Evolutionary conservation across 2,113 vertebrate genomes (phyloP), one percentile per base, ranked within the genome.

Genomic region (Phylloscopus trochiloides): DNA sequence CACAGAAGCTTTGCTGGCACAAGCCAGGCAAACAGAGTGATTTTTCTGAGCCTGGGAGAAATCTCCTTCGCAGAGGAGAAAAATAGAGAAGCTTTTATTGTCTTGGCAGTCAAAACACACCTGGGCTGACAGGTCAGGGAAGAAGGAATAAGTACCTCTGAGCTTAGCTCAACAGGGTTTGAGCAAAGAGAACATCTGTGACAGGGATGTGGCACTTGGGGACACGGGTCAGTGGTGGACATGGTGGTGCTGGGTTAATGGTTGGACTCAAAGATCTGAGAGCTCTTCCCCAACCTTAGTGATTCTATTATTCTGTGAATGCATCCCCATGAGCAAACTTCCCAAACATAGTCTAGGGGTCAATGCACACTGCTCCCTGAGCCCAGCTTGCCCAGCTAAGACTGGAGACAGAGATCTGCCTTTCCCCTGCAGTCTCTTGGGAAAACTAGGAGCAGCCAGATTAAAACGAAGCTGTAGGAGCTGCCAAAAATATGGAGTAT

Each of bases 151-250:
- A 48, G 4, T 16, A 36, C 4, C 6, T 76, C 54, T 65, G 50
- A 63, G 8, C 10, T 93, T 31, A 51, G 48, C 11, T 52, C 2
- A 0, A 3, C 0, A 1, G 10, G 22, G 12, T n/a, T 88, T 83
- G 17, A 65, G 59, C 36, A 61, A 59, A 57, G 28, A 52, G 9
- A 13, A 61, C 5, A 18, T 45, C 50, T 65, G 36, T 59, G 67
- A 19, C 57, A 36, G 34, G 21, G 63, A 16, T 48, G 31, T 32
- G 48, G 21, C 42, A 36, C 21, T 1, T 55, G 78, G 55, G 40
- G 42, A 48, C 55, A 28, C 4, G 17, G 20, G n/a, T 10, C 42
- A 13, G 31, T 62, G 48, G 52, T 28, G 48, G 55, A 11, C 62
- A 14, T 2, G 3, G 20, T 68, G 58, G 12, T 58, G 51, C 36